Evolutionary conservation across 2,888 invertebrate genomes (phyloP).

Genomic region (Caenorhabditis angaria): DNA sequence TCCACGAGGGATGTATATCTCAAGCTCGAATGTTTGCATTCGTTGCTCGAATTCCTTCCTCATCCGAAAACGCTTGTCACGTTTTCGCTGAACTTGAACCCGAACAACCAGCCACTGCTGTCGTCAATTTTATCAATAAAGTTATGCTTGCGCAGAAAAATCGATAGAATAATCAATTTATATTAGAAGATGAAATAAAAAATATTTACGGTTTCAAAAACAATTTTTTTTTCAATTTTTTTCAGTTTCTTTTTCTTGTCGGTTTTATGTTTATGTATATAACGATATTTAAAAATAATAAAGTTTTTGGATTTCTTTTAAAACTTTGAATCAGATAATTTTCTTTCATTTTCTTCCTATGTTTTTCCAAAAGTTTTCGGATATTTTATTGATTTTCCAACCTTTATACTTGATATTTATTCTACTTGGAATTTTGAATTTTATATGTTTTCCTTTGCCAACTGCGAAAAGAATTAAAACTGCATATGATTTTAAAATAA

Average conservation of each 20-base stretch:
- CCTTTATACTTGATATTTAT: not conserved
- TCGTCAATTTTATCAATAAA: constrained; percentile 79
- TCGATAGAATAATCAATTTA: constrained; percentile 11
- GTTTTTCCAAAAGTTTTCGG: not conserved
- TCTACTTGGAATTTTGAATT: not conserved
- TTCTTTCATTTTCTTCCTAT: not conserved
- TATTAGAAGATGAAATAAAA: not conserved
- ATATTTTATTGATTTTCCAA: not conserved
- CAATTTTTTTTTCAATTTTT: not conserved
- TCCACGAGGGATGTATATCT: constrained; percentile 50
- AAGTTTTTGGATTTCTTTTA: too few species aligned
- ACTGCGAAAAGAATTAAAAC: not conserved
- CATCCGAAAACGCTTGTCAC: constrained; percentile 92
- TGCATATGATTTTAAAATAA: not conserved
- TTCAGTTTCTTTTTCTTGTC: not conserved
- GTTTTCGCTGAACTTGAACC: constrained; percentile 94
- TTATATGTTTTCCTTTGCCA: not conserved
- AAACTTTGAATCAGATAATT: too few species aligned
- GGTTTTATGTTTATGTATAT: not conserved
- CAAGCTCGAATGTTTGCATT: constrained; percentile 82
- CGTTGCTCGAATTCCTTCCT: constrained; percentile 81
- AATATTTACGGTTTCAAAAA: not conserved
- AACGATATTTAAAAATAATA: too few species aligned
- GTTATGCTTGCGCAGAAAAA: constrained; percentile 67
- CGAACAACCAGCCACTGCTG: constrained; percentile 85